Percentiles rank a stretch among this genome's conserved stretches.
Evolutionary conservation across 1,140 invertebrate genomes (phyloP).

Genomic region (Brachionus calyciflorus): DNA sequence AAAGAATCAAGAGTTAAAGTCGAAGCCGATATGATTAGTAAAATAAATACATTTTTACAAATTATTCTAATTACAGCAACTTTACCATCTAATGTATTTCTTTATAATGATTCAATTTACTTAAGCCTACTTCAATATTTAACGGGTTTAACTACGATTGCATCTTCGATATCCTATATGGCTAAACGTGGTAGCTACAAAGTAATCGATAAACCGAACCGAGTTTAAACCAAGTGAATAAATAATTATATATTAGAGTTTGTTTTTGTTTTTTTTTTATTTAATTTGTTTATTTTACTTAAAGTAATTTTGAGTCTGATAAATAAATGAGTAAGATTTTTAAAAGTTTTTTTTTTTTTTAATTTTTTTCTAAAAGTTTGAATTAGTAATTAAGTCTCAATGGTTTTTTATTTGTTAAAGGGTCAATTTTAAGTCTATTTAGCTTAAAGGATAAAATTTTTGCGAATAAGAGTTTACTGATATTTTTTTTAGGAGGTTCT

Average conservation of each 20-base stretch:
- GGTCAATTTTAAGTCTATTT: too few relatives aligned
- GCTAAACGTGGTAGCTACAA: slow-evolving; percentile 31
- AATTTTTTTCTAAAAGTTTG: too few relatives aligned
- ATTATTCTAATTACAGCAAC: slow-evolving; percentile 15
- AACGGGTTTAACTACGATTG: slow-evolving; percentile 10
- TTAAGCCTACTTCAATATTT: background rate
- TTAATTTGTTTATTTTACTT: too few relatives aligned
- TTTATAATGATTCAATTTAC: slow-evolving; percentile 15
- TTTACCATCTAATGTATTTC: slow-evolving; percentile 13
- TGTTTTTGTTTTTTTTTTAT: too few relatives aligned
- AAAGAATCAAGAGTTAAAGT: slow-evolving; percentile 9
- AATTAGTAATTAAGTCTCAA: too few relatives aligned
- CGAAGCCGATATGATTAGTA: background rate
- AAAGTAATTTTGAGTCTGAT: too few relatives aligned
- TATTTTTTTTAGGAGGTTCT: too few relatives aligned
- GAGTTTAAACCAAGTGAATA: background rate
- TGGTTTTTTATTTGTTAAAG: too few relatives aligned
- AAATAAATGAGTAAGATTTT: too few relatives aligned
- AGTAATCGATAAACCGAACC: slow-evolving; percentile 26
- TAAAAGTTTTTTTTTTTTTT: too few relatives aligned
- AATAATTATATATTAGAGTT: background rate
- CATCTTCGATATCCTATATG: slow-evolving; percentile 22
- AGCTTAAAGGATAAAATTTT: too few relatives aligned
- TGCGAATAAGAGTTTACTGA: too few relatives aligned
- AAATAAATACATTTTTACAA: slow-evolving; percentile 39